Conservation (phyloP, 2,888 invertebrate genomes). For the Synergus umbraculus region DNA sequence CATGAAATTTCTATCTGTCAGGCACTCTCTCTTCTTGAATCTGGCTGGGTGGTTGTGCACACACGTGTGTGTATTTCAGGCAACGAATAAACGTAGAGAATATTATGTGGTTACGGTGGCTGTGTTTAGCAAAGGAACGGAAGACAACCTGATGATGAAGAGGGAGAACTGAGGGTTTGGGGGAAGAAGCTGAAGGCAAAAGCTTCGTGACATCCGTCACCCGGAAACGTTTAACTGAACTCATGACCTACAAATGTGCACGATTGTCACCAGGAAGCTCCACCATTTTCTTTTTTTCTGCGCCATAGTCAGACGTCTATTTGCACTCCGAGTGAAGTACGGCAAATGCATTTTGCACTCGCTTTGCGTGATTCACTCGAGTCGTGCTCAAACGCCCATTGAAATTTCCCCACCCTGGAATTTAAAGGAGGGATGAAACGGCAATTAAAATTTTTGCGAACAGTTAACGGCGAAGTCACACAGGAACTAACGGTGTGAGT, state of each 20-base stretch:
- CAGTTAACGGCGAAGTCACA: neutral
- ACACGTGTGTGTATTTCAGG: conserved; percentile 2
- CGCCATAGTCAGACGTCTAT: conserved; percentile 11
- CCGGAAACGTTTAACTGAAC: conserved; percentile 36
- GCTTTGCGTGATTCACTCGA: conserved; percentile 12
- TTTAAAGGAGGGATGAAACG: neutral
- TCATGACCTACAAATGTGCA: conserved; percentile 27
- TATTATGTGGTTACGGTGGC: conserved; percentile 25
- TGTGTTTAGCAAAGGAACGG: conserved; percentile 8
- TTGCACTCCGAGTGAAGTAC: conserved; percentile 16
- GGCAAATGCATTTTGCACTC: conserved; percentile 26
- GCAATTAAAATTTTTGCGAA: conserved; percentile 11
- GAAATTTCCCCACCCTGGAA: conserved; percentile 13
- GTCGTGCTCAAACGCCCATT: conserved; percentile 13
- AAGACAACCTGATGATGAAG: conserved; percentile 31
- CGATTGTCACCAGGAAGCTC: conserved; percentile 2
- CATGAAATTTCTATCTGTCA: conserved; percentile 33
- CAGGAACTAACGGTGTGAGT: neutral
- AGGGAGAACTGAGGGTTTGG: neutral
- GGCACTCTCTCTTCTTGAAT: neutral
- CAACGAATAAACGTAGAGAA: conserved; percentile 14
- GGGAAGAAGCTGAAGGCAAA: neutral
- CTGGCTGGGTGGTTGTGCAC: neutral
- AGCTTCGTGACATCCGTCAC: conserved; percentile 30
- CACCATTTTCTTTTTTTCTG: conserved; percentile 16